These are phyloP conservation scores for Pygoscelis adeliae DNA, from an alignment of 2,113 vertebrate species.

Conservation along the genomic window DNA sequence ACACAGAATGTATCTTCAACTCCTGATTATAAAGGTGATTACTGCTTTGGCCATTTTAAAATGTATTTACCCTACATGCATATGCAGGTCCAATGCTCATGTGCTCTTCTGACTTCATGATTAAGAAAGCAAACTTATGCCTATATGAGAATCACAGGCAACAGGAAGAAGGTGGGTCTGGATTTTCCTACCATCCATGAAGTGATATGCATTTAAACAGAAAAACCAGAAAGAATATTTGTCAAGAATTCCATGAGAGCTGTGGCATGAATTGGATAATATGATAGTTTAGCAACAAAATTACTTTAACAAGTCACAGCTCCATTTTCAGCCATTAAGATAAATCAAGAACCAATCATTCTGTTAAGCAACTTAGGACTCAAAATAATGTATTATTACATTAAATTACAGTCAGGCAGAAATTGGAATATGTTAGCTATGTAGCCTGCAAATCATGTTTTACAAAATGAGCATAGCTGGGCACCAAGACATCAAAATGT, in stretches of 20 bases:
- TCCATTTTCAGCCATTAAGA: conserved; percentile 38
- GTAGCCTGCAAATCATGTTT: conserved; percentile 27
- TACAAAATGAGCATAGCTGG: conserved; percentile 38
- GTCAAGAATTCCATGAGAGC: not conserved
- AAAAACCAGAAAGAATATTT: not conserved
- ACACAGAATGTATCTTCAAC: not conserved
- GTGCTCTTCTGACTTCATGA: not conserved
- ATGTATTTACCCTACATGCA: not conserved
- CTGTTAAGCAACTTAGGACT: conserved; percentile 47
- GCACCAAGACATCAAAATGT: not conserved
- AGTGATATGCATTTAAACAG: not conserved
- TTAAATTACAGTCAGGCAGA: conserved; percentile 51
- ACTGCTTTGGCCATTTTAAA: not conserved
- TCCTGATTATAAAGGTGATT: not conserved
- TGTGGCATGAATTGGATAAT: not conserved
- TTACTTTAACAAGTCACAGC: conserved; percentile 41
- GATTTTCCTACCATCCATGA: not conserved
- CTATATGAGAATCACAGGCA: not conserved
- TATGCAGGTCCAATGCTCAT: not conserved
- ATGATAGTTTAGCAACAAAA: conserved; percentile 35
- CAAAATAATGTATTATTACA: conserved; percentile 59
- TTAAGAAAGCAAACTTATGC: not conserved
- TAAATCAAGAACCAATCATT: conserved; percentile 58
- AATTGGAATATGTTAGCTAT: conserved; percentile 52
- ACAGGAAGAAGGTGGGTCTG: not conserved